Conservation (phyloP, 2,888 invertebrate species). For the Dascillus cervinus region DNA sequence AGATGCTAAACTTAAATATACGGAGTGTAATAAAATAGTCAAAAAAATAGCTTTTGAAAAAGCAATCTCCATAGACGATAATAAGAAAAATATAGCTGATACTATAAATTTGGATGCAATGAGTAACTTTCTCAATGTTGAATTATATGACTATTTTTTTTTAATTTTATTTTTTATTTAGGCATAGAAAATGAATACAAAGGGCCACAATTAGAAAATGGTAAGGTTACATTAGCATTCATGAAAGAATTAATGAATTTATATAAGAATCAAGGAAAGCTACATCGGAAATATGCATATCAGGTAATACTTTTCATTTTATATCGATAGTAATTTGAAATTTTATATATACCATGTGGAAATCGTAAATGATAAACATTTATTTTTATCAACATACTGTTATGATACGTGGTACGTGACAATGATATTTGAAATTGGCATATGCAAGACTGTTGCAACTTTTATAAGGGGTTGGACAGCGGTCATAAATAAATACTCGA, state of each 20-base stretch:
- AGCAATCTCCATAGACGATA: slow-evolving; percentile 91
- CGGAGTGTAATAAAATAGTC: slow-evolving; percentile 93
- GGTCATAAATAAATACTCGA: no score
- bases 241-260: slow-evolving; percentile 82
- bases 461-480: no score
- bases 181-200: slow-evolving; percentile 91
- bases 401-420: no score
- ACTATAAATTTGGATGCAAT: slow-evolving; percentile 84
- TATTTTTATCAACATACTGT: no score
- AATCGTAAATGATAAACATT: no score
- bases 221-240: slow-evolving; percentile 82
- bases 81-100: slow-evolving; percentile 79
- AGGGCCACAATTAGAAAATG: slow-evolving; percentile 84
- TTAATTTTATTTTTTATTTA: slow-evolving; percentile 38
- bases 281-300: slow-evolving; percentile 96
- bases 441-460: no score
- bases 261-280: slow-evolving; percentile 84
- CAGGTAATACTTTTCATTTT: no score
- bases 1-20: slow-evolving; percentile 86
- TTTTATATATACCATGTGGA: no score
- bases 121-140: slow-evolving; percentile 53
- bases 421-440: no score
- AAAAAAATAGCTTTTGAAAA: slow-evolving; percentile 92
- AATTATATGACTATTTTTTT: slow-evolving; percentile 2
- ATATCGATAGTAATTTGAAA: no score